phyloP scores from a whole-genome alignment of 2,797 vertebrate genomes.

The Caiman crocodilus region DNA sequence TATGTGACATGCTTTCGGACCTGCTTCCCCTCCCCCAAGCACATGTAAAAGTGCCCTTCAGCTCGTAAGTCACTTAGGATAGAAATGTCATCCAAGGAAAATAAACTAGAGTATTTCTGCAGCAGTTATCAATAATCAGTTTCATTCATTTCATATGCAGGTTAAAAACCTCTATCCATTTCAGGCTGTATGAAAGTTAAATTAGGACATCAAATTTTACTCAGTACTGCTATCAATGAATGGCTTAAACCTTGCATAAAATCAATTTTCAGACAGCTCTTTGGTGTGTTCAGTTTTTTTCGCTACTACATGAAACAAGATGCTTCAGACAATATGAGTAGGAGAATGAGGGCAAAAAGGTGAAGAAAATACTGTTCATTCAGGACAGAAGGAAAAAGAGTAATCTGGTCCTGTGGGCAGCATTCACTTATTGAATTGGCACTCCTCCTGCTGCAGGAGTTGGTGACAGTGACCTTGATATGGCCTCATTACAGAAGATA shows the following conservation, averaged over 20 bases:
- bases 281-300: not conserved
- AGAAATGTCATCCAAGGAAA: not conserved
- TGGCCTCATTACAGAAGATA: not conserved
- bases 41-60: not conserved
- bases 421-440: not conserved
- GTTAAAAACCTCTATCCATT: not conserved
- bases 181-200: not conserved
- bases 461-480: not conserved
- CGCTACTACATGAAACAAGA: not conserved
- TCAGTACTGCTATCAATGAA: not conserved
- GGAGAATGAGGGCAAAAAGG: constrained; percentile 2
- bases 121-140: not conserved
- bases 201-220: constrained; percentile 15
- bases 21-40: too few species aligned
- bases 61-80: not conserved
- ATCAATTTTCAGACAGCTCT: not conserved
- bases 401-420: not conserved
- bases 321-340: not conserved
- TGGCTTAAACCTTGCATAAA: not conserved
- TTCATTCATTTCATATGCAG: not conserved
- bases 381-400: not conserved
- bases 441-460: not conserved
- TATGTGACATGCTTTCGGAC: too few species aligned
- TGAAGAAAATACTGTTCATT: not conserved
- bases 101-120: not conserved